These are phyloP conservation scores for Hipparchia semele DNA, from an alignment of 2,888 invertebrate species.

Conservation along the genomic window DNA sequence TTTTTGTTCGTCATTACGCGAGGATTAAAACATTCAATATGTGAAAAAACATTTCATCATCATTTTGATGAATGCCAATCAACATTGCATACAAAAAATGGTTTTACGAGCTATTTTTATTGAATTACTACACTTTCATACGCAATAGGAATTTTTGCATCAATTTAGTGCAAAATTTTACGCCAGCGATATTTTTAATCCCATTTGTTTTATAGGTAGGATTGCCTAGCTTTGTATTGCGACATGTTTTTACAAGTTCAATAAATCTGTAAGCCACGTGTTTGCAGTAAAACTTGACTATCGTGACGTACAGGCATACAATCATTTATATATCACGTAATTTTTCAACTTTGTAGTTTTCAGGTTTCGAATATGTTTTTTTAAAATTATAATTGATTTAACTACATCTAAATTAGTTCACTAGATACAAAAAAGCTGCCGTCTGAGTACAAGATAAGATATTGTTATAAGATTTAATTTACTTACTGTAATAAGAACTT, in stretches of 20 bases:
- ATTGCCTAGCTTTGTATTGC: slow-evolving; percentile 32
- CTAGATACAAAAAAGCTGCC: neutral
- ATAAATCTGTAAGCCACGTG: slow-evolving; percentile 15
- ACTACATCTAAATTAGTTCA: no score
- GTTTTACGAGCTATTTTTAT: slow-evolving; percentile 7
- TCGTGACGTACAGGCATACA: slow-evolving; percentile 1
- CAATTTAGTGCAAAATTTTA: slow-evolving; percentile 29
- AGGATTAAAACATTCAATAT: neutral
- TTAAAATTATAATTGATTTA: no score
- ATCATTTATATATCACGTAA: neutral
- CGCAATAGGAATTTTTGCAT: slow-evolving; percentile 14
- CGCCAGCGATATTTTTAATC: slow-evolving; percentile 36
- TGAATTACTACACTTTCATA: slow-evolving; percentile 6
- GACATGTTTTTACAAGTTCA: slow-evolving; percentile 34
- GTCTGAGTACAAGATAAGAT: neutral
- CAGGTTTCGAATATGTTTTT: neutral
- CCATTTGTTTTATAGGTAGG: slow-evolving; percentile 36
- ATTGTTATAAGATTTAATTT: neutral
- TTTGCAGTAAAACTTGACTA: slow-evolving; percentile 21
- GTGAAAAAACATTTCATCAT: neutral
- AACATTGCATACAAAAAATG: neutral
- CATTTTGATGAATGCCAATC: slow-evolving; percentile 4
- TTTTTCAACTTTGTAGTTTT: neutral
- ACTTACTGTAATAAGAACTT: neutral
- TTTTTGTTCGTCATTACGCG: no score